A percentile compares a stretch with the other conserved stretches of the same genome.
Evolutionary conservation across 2,113 vertebrate species (phyloP).

Genomic region (Hypomesus transpacificus): DNA sequence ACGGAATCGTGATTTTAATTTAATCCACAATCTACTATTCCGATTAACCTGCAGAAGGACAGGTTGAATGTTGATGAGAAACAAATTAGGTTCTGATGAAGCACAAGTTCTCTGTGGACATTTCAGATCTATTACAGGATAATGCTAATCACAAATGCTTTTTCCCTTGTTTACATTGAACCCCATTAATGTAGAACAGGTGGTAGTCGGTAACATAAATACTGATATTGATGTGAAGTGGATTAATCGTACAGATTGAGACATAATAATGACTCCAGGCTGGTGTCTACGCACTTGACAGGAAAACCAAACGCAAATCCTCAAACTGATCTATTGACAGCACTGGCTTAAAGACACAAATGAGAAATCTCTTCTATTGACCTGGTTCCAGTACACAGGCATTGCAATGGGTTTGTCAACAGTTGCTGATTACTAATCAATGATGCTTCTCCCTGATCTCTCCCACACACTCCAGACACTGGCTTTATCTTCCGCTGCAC

Average conservation of each 20-base stretch:
- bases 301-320: not conserved
- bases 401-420: slow-evolving; percentile 28
- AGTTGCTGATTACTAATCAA: slow-evolving; percentile 38
- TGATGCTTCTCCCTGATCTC: slow-evolving; percentile 22
- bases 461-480: slow-evolving; percentile 3
- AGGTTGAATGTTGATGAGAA: too few relatives aligned
- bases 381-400: slow-evolving; percentile 2
- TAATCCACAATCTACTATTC: too few relatives aligned
- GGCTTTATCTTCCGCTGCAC: not conserved
- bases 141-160: too few relatives aligned
- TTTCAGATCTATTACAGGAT: too few relatives aligned
- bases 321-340: slow-evolving; percentile 18
- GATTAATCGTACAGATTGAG: slow-evolving; percentile 10
- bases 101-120: too few relatives aligned
- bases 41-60: too few relatives aligned
- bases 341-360: slow-evolving; percentile 27
- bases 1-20: too few relatives aligned
- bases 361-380: slow-evolving; percentile 43
- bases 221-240: too few relatives aligned
- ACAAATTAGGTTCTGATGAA: too few relatives aligned
- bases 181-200: too few relatives aligned
- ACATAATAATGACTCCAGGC: slow-evolving; percentile 9
- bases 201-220: too few relatives aligned
- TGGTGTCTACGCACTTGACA: not conserved
- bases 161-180: too few relatives aligned